Evolutionary conservation across 1,140 invertebrate genomes (phyloP).

Genomic region (Hyles vespertilio): DNA sequence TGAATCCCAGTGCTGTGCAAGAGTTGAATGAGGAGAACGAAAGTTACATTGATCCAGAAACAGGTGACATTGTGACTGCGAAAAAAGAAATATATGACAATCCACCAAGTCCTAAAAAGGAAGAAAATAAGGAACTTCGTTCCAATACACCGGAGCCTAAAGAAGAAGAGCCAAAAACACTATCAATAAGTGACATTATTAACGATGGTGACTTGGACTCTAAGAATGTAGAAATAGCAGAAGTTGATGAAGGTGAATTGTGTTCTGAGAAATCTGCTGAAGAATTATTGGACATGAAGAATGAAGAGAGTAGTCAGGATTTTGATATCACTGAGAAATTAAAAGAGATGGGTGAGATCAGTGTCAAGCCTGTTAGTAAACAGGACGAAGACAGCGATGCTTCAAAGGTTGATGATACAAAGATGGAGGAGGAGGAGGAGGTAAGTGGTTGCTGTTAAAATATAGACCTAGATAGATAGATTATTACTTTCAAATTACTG

Average conservation of each 20-base stretch:
- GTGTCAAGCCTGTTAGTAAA: constrained; percentile 55
- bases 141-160: constrained; percentile 21
- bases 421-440: constrained; percentile 50
- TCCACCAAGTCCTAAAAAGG: constrained; percentile 9
- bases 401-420: constrained; percentile 37
- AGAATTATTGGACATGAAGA: constrained; percentile 57
- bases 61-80: constrained; percentile 65
- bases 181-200: constrained; percentile 71
- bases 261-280: constrained; percentile 61
- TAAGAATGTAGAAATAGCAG: constrained; percentile 71
- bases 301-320: constrained; percentile 57
- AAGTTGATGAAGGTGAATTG: constrained; percentile 65
- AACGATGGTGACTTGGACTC: constrained; percentile 67
- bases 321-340: constrained; percentile 77
- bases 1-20: constrained; percentile 66
- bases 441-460: too few relatives aligned
- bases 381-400: constrained; percentile 37
- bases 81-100: constrained; percentile 18
- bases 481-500: too few relatives aligned
- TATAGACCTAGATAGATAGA: too few relatives aligned
- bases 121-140: too few relatives aligned
- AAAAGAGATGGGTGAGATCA: constrained; percentile 78
- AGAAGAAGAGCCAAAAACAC: constrained; percentile 52
- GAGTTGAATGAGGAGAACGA: constrained; percentile 70
- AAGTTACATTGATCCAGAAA: constrained; percentile 74